phyloP scores from a whole-genome alignment of 1,140 invertebrate genomes.

The Solenopsis invicta region DNA sequence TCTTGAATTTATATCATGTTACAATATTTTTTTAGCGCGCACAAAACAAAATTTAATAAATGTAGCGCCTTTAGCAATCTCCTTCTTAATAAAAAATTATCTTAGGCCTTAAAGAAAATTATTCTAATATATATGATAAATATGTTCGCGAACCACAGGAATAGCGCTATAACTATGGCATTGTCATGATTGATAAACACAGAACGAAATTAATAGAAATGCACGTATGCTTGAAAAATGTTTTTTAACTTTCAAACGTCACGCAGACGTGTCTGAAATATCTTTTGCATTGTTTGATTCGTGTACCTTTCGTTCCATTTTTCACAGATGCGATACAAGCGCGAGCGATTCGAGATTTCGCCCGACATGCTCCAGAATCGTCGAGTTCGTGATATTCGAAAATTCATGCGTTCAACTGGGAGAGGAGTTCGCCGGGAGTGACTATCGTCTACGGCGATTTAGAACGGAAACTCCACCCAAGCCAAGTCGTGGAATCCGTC shows the following conservation, averaged over 20 bases:
- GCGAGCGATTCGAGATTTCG: neutral
- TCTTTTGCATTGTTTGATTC: neutral
- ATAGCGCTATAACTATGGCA: neutral
- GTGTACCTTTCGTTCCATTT: neutral
- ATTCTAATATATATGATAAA: neutral
- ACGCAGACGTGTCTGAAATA: slow-evolving; percentile 3
- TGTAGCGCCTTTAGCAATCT: no score
- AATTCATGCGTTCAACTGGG: slow-evolving; percentile 38
- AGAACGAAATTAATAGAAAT: neutral
- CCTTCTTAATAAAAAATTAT: no score
- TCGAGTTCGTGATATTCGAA: slow-evolving; percentile 33
- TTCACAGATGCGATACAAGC: neutral
- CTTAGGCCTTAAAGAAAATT: neutral
- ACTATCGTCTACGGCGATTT: slow-evolving; percentile 38
- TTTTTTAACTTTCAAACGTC: neutral
- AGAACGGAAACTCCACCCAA: slow-evolving; percentile 49
- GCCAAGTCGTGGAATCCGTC: slow-evolving; percentile 12
- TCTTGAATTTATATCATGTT: no score
- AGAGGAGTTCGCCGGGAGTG: neutral
- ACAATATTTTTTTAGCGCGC: no score
- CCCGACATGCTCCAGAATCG: neutral
- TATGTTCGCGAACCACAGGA: neutral
- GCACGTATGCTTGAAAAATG: neutral
- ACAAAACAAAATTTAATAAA: no score
- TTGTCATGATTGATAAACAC: neutral